Base-by-base conservation (phyloP, 2,113 vertebrate genomes). In the Daubentonia madagascariensis region DNA sequence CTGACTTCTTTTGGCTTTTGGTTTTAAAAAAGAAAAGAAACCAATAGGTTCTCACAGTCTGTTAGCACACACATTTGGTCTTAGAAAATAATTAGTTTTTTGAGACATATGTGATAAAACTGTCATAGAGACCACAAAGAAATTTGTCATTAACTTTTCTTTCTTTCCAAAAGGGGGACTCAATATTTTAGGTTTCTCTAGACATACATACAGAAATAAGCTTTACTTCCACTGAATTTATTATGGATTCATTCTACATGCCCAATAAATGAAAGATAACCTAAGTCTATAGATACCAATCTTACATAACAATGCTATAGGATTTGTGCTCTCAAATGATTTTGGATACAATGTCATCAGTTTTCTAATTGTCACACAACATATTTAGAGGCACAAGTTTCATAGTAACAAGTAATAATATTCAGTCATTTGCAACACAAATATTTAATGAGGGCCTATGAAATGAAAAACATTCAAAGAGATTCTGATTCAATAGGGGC, bases 61-160 rank as follows among this genome's bases (percentile, higher is more conserved):
- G 83, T 87, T 96, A 97, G 70, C 40, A 97, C 91, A 97, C 83
- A 96, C 68, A 96, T 96, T 63, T 81, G 63, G 88, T 97, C 92
- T 95, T 67, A 94, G 93, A 96, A 93, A 96, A 96, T 94, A 45
- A 96, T 96, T 79, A n/a, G 25, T 16, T 73, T 93, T 88, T 80
- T 89, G 32, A 95, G 59, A 61, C 54, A 23, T 37, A 70, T n/a
- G 40, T 85, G 68, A 95, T 94, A 89, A 97, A 89, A 84, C 45
- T 94, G 52, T 81, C 94, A 93, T 14, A 94, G 85, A 91, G 75
- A 97, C 59, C 57, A 78, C 79, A 85, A 92, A 94, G 65, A 95
- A 94, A 89, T 61, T 75, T 96, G 68, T 87, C 73, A 94, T 85
- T 95, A 93, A 65, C 73, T 95, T 83, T 79, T 88, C 48, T 68